A percentile compares a stretch with the other conserved stretches of the same genome.
These are phyloP conservation scores for Dallia pectoralis DNA, from an alignment of 2,797 vertebrate species.

Conservation along the genomic window DNA sequence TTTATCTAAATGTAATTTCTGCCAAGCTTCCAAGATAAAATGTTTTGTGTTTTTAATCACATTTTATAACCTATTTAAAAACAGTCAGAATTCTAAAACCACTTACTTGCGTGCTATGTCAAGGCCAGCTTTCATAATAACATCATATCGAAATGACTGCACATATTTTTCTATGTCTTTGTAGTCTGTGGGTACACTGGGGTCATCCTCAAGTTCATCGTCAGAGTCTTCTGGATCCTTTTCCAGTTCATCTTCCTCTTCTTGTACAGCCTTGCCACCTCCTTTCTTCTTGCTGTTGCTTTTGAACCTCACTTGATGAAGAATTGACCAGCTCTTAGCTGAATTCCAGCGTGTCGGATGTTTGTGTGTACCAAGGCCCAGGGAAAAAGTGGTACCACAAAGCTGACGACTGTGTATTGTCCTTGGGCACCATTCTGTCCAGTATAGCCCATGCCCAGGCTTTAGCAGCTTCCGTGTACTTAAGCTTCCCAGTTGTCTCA, in stretches of 20 bases:
- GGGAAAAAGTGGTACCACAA: conserved; percentile 56
- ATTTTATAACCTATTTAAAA: background rate
- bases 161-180: conserved; percentile 89
- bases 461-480: conserved; percentile 60
- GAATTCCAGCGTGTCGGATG: conserved; percentile 45
- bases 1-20: too few species aligned
- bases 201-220: conserved; percentile 74
- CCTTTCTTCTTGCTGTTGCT: conserved; percentile 81
- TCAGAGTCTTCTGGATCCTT: conserved; percentile 73
- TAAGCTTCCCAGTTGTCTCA: conserved; percentile 71
- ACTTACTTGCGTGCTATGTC: conserved; percentile 92
- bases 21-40: background rate
- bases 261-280: conserved; percentile 49
- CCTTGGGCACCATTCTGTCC: conserved; percentile 66
- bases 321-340: conserved; percentile 52
- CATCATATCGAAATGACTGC: conserved; percentile 85
- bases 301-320: conserved; percentile 78
- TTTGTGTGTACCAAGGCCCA: conserved; percentile 46
- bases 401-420: conserved; percentile 68
- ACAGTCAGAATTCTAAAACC: background rate
- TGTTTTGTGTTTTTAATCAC: background rate
- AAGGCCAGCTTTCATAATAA: conserved; percentile 86
- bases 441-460: conserved; percentile 52
- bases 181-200: conserved; percentile 79
- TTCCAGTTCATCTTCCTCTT: conserved; percentile 74